phyloP scores from a whole-genome alignment of 1,140 invertebrate genomes.

The Marisa cornuarietis region DNA sequence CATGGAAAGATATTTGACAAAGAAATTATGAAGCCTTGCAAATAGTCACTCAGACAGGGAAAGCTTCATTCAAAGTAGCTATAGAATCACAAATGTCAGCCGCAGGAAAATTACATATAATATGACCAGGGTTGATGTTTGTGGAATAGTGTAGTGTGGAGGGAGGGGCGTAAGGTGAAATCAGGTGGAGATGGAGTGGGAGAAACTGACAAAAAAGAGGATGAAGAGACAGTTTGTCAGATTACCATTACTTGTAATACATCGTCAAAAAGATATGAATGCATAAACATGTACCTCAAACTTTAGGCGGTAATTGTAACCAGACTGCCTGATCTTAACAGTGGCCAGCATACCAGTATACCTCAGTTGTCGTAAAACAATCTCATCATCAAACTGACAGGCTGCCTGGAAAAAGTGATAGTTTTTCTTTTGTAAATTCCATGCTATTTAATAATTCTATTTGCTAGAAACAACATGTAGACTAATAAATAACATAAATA shows the following conservation, averaged over 20 bases:
- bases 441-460: neutral
- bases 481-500: neutral
- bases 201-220: neutral
- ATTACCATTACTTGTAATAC: neutral
- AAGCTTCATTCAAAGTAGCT: too few relatives aligned
- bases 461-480: neutral
- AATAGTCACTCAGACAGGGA: too few relatives aligned
- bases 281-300: slow-evolving; percentile 76
- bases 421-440: neutral
- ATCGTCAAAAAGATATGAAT: neutral
- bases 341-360: slow-evolving; percentile 98
- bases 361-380: slow-evolving; percentile 85
- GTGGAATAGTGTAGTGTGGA: too few relatives aligned
- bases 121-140: too few relatives aligned
- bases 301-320: slow-evolving; percentile 91
- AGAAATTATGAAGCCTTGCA: too few relatives aligned
- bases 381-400: slow-evolving; percentile 92
- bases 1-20: too few relatives aligned
- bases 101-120: too few relatives aligned
- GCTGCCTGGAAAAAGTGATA: slow-evolving; percentile 71
- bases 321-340: slow-evolving; percentile 92
- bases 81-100: too few relatives aligned
- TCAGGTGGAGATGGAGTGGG: too few relatives aligned
- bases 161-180: too few relatives aligned
- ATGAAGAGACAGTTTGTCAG: neutral